phyloP scores from a whole-genome alignment of 2,888 invertebrate genomes.

The Tetragnatha montana region DNA sequence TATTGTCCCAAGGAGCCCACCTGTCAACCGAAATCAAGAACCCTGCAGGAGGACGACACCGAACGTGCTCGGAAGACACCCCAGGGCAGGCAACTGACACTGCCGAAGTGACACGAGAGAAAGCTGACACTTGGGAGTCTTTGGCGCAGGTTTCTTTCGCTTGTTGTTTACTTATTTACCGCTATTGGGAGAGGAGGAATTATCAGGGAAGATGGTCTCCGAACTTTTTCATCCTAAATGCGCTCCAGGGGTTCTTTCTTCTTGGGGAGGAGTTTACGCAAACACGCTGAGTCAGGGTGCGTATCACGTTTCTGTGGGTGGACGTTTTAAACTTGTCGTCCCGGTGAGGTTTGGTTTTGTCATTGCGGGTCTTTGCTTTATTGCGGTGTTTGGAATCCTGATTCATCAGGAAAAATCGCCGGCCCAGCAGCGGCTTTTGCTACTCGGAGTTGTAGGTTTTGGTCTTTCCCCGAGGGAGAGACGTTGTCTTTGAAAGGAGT shows the following conservation, averaged over 20 bases:
- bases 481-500: too few relatives aligned
- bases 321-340: slow-evolving; percentile 49
- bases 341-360: slow-evolving; percentile 21
- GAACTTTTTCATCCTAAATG: background rate
- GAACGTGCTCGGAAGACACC: slow-evolving; percentile 5
- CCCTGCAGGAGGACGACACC: slow-evolving; percentile 19
- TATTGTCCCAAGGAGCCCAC: slow-evolving; percentile 36
- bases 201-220: slow-evolving; percentile 24
- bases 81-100: slow-evolving; percentile 40
- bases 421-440: slow-evolving; percentile 4
- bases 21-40: slow-evolving; percentile 59
- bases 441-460: background rate
- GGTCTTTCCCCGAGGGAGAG: too few relatives aligned
- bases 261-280: slow-evolving; percentile 31
- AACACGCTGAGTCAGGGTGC: slow-evolving; percentile 53
- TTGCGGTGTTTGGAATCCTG: background rate
- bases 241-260: slow-evolving; percentile 8
- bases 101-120: slow-evolving; percentile 46
- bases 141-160: slow-evolving; percentile 13
- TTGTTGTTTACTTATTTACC: slow-evolving; percentile 31
- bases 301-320: slow-evolving; percentile 28
- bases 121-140: slow-evolving; percentile 54
- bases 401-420: slow-evolving; percentile 13
- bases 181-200: slow-evolving; percentile 7
- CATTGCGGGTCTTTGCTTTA: slow-evolving; percentile 24